These are phyloP conservation scores for Drosophila multiciliata DNA, from an alignment of 2,888 invertebrate species.

Conservation along the genomic window DNA sequence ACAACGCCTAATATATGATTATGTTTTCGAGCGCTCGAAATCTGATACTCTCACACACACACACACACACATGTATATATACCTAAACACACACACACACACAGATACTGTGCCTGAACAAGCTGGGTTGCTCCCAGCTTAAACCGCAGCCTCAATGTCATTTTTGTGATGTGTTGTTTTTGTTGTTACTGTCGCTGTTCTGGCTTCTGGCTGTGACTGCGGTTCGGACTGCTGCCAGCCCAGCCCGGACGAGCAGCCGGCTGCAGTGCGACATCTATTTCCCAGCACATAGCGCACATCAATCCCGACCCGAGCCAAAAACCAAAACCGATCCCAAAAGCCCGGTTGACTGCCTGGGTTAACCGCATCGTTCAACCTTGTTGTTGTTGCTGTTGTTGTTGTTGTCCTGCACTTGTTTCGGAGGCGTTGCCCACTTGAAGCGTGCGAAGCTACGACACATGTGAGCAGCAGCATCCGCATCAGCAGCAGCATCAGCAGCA, in stretches of 20 bases:
- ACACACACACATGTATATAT: conserved; percentile 13
- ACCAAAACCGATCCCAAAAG: conserved; percentile 43
- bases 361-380: conserved; percentile 55
- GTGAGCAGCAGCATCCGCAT: conserved; percentile 49
- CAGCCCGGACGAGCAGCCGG: conserved; percentile 13
- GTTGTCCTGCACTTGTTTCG: conserved; percentile 59
- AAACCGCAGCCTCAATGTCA: conserved; percentile 46
- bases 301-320: conserved; percentile 50
- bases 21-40: conserved; percentile 85
- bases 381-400: conserved; percentile 20
- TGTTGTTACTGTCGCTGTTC: conserved; percentile 41
- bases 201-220: conserved; percentile 50
- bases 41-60: conserved; percentile 82
- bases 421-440: conserved; percentile 68
- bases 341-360: conserved; percentile 54
- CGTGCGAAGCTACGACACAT: conserved; percentile 52
- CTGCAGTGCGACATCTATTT: conserved; percentile 34
- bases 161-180: conserved; percentile 37
- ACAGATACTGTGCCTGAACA: conserved; percentile 17
- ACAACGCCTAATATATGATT: conserved; percentile 85
- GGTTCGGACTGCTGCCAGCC: conserved; percentile 16
- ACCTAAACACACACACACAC: conserved; percentile 9
- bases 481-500: conserved; percentile 22
- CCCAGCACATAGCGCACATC: conserved; percentile 64
- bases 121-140: conserved; percentile 22